Conservation (phyloP, 1,140 invertebrate species). For the Harpegnathos saltator region DNA sequence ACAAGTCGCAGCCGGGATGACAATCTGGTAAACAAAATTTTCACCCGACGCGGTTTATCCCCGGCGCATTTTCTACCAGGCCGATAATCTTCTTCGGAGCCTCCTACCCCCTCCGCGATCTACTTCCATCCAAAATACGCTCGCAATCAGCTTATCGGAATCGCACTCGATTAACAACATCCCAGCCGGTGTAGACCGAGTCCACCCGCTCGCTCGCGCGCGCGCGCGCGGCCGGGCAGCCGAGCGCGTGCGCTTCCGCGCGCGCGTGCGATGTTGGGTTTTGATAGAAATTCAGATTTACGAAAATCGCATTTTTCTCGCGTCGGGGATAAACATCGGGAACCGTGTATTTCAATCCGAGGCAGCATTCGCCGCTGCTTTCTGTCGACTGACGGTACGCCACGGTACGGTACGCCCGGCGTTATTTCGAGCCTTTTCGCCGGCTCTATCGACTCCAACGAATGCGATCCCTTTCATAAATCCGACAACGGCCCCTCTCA, state of each 20-base stretch:
- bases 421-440: constrained; percentile 27
- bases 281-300: constrained; percentile 45
- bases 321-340: constrained; percentile 29
- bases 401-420: not conserved
- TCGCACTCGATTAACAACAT: constrained; percentile 53
- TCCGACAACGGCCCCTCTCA: constrained; percentile 6
- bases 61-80: not conserved
- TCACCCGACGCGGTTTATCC: constrained; percentile 46
- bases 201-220: not conserved
- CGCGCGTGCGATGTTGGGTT: constrained; percentile 6
- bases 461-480: constrained; percentile 21
- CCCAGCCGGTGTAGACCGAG: constrained; percentile 10
- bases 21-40: constrained; percentile 58
- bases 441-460: constrained; percentile 6
- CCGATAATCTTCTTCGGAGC: constrained; percentile 17
- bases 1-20: constrained; percentile 18
- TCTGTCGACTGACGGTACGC: not conserved
- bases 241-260: no score
- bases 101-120: not conserved
- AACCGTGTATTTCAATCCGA: constrained; percentile 10
- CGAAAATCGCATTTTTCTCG: constrained; percentile 50
- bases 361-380: not conserved
- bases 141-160: constrained; percentile 40
- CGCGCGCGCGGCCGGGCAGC: no score
- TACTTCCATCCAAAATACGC: constrained; percentile 28